These are phyloP conservation scores for Drosophila ercepeae DNA, from an alignment of 1,140 invertebrate species.

Conservation along the genomic window DNA sequence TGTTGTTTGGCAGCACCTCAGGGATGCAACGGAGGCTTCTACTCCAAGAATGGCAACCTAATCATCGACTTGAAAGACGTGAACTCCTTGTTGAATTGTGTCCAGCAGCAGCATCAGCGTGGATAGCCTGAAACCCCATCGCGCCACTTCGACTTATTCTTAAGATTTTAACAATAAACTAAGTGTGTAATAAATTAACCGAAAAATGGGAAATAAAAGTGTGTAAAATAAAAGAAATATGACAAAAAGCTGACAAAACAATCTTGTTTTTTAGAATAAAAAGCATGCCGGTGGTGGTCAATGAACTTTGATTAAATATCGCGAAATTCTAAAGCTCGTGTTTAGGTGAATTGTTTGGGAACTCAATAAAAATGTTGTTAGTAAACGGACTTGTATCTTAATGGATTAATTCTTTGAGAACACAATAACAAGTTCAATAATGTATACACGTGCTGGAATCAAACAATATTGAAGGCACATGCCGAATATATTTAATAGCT, in stretches of 20 bases:
- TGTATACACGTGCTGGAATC: too few species aligned
- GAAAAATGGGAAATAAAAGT: not conserved
- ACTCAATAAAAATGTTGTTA: not conserved
- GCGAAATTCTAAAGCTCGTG: not conserved
- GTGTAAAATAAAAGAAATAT: not conserved
- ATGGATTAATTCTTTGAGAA: not conserved
- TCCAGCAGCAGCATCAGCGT: slow-evolving; percentile 33
- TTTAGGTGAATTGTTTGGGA: not conserved
- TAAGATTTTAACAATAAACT: not conserved
- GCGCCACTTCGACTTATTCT: not conserved
- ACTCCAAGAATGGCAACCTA: slow-evolving; percentile 44
- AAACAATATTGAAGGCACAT: too few species aligned
- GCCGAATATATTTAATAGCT: too few species aligned
- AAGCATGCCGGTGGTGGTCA: not conserved
- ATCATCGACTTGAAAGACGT: slow-evolving; percentile 40
- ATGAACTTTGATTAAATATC: not conserved
- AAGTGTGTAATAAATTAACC: not conserved
- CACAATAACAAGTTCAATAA: too few species aligned
- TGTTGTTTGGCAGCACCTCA: slow-evolving; percentile 24
- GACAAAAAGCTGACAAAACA: not conserved
- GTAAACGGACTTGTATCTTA: not conserved
- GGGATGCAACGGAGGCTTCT: slow-evolving; percentile 44
- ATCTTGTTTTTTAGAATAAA: not conserved
- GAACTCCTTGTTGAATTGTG: slow-evolving; percentile 19
- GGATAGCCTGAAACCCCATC: slow-evolving; percentile 22